Conservation (phyloP, 2,113 vertebrate species). For the Zosterops borbonicus region DNA sequence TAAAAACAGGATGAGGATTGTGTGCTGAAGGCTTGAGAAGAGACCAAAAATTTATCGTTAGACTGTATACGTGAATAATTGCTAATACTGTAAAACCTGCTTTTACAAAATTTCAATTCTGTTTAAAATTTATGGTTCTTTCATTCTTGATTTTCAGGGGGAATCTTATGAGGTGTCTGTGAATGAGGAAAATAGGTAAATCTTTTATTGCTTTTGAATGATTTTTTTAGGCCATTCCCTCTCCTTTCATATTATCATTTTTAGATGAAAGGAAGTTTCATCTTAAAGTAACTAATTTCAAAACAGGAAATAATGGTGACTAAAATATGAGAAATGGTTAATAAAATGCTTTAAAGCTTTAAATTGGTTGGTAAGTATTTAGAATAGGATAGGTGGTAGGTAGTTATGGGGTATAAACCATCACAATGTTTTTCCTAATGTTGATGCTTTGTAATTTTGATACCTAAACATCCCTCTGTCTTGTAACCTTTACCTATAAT, state of each 20-base stretch:
- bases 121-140: neutral
- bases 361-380: neutral
- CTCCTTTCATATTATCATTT: neutral
- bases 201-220: neutral
- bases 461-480: neutral
- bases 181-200: constrained; percentile 44
- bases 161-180: constrained; percentile 46
- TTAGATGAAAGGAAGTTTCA: neutral
- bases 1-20: neutral
- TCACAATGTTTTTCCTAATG: neutral
- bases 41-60: neutral
- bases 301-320: neutral
- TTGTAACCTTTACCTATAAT: neutral
- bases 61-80: neutral
- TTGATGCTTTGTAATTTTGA: neutral
- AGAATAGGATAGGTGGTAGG: neutral
- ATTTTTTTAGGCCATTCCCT: neutral
- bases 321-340: neutral
- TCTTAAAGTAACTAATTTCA: neutral
- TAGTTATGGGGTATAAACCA: neutral
- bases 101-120: neutral
- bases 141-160: constrained; percentile 21
- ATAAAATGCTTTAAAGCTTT: neutral
- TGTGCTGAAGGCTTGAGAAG: neutral
- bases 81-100: neutral